These are phyloP conservation scores for Ophion obscuratus DNA, from an alignment of 2,888 invertebrate species.

Conservation along the genomic window DNA sequence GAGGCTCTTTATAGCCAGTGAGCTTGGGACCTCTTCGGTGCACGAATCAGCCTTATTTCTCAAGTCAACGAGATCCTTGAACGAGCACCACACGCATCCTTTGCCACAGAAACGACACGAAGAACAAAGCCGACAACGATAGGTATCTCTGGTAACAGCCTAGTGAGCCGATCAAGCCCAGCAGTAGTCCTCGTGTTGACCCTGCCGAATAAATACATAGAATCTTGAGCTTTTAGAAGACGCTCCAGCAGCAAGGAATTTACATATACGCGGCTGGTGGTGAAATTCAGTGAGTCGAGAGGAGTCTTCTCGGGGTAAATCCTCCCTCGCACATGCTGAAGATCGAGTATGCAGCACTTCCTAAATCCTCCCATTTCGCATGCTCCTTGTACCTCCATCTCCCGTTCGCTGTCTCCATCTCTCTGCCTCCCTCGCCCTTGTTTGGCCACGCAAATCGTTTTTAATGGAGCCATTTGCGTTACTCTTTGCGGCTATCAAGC, in stretches of 20 bases:
- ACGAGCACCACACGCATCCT: not conserved
- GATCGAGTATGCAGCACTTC: slow-evolving; percentile 28
- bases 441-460: slow-evolving; percentile 50
- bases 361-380: slow-evolving; percentile 46
- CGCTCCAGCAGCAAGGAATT: slow-evolving; percentile 35
- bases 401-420: not conserved
- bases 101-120: slow-evolving; percentile 7
- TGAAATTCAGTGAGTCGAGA: not conserved
- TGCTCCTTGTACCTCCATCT: slow-evolving; percentile 32
- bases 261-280: slow-evolving; percentile 35
- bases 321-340: slow-evolving; percentile 31
- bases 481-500: slow-evolving; percentile 61
- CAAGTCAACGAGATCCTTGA: slow-evolving; percentile 6
- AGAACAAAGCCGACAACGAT: slow-evolving; percentile 23
- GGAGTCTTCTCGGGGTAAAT: slow-evolving; percentile 19
- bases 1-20: not conserved
- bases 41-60: not conserved
- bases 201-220: slow-evolving; percentile 54
- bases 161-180: slow-evolving; percentile 13
- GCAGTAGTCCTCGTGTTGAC: slow-evolving; percentile 33
- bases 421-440: not conserved
- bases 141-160: not conserved
- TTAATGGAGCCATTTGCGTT: slow-evolving; percentile 66
- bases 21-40: not conserved
- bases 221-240: slow-evolving; percentile 44